phyloP scores from a whole-genome alignment of 2,888 invertebrate species.

The Chrysolina haemoptera region DNA sequence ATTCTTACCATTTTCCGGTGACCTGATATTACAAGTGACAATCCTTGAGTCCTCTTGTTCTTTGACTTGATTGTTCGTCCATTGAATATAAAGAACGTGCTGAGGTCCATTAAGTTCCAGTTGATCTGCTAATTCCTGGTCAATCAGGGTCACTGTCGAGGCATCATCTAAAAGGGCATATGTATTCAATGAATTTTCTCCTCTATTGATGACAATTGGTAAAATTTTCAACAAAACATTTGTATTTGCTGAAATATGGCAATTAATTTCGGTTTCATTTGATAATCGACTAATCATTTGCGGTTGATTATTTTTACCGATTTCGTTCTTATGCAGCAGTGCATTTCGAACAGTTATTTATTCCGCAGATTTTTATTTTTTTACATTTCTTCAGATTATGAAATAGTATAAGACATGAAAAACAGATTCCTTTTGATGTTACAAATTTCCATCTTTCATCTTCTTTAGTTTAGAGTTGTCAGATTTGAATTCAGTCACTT shows the following conservation, averaged over 20 bases:
- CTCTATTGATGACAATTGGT: not conserved
- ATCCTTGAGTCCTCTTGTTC: too few relatives aligned
- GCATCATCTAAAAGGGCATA: slow-evolving; percentile 9
- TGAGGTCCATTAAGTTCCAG: too few relatives aligned
- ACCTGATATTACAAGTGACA: not conserved
- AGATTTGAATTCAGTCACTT: not conserved
- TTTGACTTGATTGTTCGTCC: too few relatives aligned
- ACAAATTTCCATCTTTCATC: not conserved
- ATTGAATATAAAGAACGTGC: too few relatives aligned
- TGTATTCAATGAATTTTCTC: not conserved
- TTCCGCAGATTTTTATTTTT: not conserved
- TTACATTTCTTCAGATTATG: not conserved
- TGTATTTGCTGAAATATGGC: not conserved
- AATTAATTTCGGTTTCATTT: not conserved
- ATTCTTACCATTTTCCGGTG: not conserved
- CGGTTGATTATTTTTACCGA: not conserved
- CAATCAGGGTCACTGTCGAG: not conserved
- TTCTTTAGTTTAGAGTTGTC: not conserved
- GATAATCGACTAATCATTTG: not conserved
- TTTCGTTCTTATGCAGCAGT: not conserved
- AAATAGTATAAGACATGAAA: not conserved
- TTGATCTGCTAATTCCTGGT: not conserved
- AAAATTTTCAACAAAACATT: slow-evolving; percentile 4
- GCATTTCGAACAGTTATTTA: not conserved
- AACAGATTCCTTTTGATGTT: not conserved